Evolutionary conservation across 2,888 invertebrate genomes (phyloP).

Genomic region (Brachycybe producta): DNA sequence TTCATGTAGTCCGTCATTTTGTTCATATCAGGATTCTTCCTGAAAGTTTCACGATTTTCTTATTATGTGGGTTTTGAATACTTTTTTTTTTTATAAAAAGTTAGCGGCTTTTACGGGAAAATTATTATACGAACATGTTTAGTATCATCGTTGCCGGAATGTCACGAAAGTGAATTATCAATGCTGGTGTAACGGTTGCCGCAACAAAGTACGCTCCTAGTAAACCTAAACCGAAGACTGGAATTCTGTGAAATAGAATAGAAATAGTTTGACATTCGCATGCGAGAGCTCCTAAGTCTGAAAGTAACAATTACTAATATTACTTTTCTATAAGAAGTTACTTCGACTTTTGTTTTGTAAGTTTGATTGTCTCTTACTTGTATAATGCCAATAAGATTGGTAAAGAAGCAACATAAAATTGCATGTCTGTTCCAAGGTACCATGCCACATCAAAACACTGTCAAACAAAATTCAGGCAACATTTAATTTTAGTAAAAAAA

Average conservation of each 20-base stretch:
- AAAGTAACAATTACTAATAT: too few species aligned
- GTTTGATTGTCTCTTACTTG: conserved; percentile 20
- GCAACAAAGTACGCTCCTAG: not conserved
- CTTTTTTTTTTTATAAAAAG: too few species aligned
- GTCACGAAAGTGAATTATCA: not conserved
- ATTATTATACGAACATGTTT: too few species aligned
- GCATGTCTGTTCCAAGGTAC: conserved; percentile 18
- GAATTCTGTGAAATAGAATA: not conserved
- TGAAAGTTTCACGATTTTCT: too few species aligned
- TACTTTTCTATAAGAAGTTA: not conserved
- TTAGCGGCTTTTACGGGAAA: too few species aligned
- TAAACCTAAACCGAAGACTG: not conserved
- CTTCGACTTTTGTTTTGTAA: not conserved
- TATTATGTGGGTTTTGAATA: too few species aligned
- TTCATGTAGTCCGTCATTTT: too few species aligned
- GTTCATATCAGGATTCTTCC: too few species aligned
- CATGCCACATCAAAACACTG: conserved; percentile 23
- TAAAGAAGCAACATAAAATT: conserved; percentile 22
- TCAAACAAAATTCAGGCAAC: not conserved
- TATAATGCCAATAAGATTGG: conserved; percentile 22
- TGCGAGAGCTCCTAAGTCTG: too few species aligned
- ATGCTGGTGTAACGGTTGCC: not conserved
- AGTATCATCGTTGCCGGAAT: too few species aligned
- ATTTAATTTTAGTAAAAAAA: too few species aligned
- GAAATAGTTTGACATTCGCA: too few species aligned